Percentiles rank a stretch among this genome's conserved stretches.
phyloP scores from a whole-genome alignment of 2,113 vertebrate species.

The Atherinomorus stipes region DNA sequence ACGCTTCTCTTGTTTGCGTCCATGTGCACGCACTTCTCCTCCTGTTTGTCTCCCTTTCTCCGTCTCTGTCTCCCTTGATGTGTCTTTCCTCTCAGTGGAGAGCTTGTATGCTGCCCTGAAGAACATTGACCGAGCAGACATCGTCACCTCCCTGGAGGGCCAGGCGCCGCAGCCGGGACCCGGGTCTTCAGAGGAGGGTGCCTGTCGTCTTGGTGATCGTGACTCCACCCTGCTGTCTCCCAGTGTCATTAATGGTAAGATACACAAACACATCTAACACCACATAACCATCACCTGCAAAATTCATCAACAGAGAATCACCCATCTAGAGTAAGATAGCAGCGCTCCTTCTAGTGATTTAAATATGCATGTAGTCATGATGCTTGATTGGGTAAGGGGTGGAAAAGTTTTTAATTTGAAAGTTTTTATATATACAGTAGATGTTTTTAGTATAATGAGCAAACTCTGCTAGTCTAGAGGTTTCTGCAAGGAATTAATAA shows the following conservation, averaged over 20 bases:
- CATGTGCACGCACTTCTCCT: not conserved
- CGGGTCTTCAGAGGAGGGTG: constrained; percentile 81
- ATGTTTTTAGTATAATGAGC: too few species aligned
- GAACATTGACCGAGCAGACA: constrained; percentile 92
- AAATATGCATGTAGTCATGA: not conserved
- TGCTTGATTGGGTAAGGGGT: not conserved
- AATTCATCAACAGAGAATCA: not conserved
- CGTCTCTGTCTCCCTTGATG: not conserved
- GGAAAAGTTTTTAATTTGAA: too few species aligned
- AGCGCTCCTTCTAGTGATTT: not conserved
- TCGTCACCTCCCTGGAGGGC: constrained; percentile 89
- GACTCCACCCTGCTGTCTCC: constrained; percentile 90
- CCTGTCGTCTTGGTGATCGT: constrained; percentile 81
- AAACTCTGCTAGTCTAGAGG: too few species aligned
- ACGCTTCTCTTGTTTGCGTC: not conserved
- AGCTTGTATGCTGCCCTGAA: constrained; percentile 88
- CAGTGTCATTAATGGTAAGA: constrained; percentile 94
- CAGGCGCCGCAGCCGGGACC: constrained; percentile 81
- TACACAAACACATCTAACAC: constrained; percentile 17
- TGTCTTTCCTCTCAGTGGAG: constrained; percentile 84
- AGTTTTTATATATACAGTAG: too few species aligned
- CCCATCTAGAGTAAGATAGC: not conserved
- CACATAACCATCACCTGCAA: not conserved
- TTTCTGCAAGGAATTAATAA: not conserved
- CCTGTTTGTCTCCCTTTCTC: not conserved